Percentiles rank a stretch among this genome's conserved stretches.
These are phyloP conservation scores for Hofmannophila pseudospretella DNA, from an alignment of 2,888 invertebrate genomes.

Conservation along the genomic window DNA sequence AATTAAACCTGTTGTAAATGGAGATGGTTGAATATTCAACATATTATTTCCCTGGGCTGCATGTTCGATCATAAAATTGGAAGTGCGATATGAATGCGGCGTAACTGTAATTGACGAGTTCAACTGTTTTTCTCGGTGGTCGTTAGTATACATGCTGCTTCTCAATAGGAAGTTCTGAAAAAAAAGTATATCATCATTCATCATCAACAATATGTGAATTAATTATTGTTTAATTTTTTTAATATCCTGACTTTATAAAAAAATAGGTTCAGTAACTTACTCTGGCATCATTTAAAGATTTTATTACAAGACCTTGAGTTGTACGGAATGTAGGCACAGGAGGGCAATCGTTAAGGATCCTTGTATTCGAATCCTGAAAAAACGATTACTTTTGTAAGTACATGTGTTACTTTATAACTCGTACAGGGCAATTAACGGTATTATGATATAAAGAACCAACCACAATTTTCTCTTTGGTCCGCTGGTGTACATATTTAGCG, in stretches of 20 bases:
- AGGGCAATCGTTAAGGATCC: conserved; percentile 18
- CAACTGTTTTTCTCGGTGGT: conserved; percentile 33
- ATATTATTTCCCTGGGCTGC: conserved; percentile 14
- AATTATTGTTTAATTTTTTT: too few relatives aligned
- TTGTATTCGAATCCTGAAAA: conserved; percentile 31
- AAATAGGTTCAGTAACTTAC: too few relatives aligned
- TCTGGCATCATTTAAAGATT: conserved; percentile 53
- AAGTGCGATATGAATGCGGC: conserved; percentile 18
- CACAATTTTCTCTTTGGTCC: conserved; percentile 21
- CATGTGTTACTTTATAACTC: too few relatives aligned
- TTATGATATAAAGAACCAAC: too few relatives aligned
- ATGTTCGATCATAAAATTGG: conserved; percentile 20
- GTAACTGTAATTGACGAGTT: conserved; percentile 39
- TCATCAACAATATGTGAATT: too few relatives aligned
- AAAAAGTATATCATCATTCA: conserved; percentile 1
- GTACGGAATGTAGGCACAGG: conserved; percentile 45
- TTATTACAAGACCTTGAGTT: conserved; percentile 46
- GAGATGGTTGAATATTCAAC: conserved; percentile 22
- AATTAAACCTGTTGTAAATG: conserved; percentile 34
- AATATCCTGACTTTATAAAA: too few relatives aligned
- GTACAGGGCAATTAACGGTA: too few relatives aligned
- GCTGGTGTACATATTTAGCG: conserved; percentile 14
- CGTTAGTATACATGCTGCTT: conserved; percentile 37
- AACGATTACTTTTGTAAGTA: neutral
- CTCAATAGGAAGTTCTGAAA: conserved; percentile 47